Evolutionary conservation across 2,113 vertebrate genomes (phyloP), one percentile per base, ranked within the genome.

Genomic region (Takifugu bimaculatus): DNA sequence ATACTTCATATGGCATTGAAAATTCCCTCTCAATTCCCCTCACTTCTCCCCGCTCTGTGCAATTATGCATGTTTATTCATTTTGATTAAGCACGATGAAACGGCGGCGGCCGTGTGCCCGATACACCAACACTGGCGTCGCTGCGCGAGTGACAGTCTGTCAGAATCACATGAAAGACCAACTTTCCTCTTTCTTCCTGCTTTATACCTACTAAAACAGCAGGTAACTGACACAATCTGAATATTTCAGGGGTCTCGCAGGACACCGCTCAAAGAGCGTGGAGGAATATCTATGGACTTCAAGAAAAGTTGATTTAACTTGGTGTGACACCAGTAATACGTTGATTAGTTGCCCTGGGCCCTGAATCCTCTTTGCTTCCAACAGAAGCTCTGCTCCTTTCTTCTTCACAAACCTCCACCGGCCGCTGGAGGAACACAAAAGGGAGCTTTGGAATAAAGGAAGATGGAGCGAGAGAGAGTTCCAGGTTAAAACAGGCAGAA

Each of bases 61-160:
- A 85, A 91, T 90, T 89, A 89, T 80, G 75, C 74, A 86, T 85
- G 86, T 90, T 90, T 86, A 89, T 89, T 87, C 87, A 80, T 82
- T 85, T 81, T 87, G 85, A 90, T 89, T 87, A 87, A 65, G 59
- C 49, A 29, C 47, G 75, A 86, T 74, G 76, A 48, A 48, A 48
- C n/a, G 45, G 4, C 35, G 35, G 35, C 7, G 35, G 35, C 35
- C 35, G 35, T 39, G 35, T 10, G 35, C 35, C 35, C 35, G 35
- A 11, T 10, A 10, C 35, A 10, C 35, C 35, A 10, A 1, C 35
- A 3, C 35, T 6, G 29, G 4, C 29, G 29, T 6, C 29, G 29
- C 29, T 32, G 67, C 13, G 63, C 54, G 56, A 79, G 70, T 78
- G 85, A 84, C 85, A 77, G 80, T 69, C 73, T 69, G 5, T 82